phyloP scores from a whole-genome alignment of 2,797 vertebrate species.

The Chelon auratus region DNA sequence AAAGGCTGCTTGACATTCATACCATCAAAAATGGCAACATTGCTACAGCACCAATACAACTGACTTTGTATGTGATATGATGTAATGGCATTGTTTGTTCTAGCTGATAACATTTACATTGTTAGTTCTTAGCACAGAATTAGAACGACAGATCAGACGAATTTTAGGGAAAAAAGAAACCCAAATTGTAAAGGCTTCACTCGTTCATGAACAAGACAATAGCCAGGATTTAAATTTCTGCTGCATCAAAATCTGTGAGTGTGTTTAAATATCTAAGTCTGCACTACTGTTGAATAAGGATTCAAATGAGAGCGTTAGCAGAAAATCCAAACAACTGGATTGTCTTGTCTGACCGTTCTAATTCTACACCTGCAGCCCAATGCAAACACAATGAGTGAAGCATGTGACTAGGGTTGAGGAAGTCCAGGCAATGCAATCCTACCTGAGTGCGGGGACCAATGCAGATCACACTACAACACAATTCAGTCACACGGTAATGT shows the following conservation, averaged over 20 bases:
- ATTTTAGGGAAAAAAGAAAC: background rate
- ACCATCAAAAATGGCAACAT: constrained; percentile 57
- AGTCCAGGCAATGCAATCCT: constrained; percentile 60
- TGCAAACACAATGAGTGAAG: constrained; percentile 62
- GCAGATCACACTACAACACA: constrained; percentile 60
- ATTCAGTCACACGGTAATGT: constrained; percentile 63
- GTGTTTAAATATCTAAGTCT: background rate
- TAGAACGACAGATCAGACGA: constrained; percentile 63
- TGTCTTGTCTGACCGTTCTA: constrained; percentile 55
- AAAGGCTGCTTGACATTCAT: constrained; percentile 58
- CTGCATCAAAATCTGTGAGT: background rate
- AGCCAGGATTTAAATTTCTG: too few species aligned
- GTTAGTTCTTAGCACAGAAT: constrained; percentile 48
- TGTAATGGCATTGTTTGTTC: constrained; percentile 36
- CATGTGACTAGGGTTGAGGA: constrained; percentile 45
- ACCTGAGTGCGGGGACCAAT: constrained; percentile 52
- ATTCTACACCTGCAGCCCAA: constrained; percentile 44
- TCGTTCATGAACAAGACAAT: too few species aligned
- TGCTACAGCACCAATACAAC: constrained; percentile 54
- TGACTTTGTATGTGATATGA: constrained; percentile 33
- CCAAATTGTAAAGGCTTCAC: constrained; percentile 5
- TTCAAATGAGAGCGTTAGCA: constrained; percentile 6
- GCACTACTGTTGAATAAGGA: background rate
- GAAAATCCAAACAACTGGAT: constrained; percentile 1
- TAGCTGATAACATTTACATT: constrained; percentile 35